A percentile compares a stretch with the other conserved stretches of the same genome.
phyloP scores from a whole-genome alignment of 2,888 invertebrate genomes.

The Willowsia nigromaculata region DNA sequence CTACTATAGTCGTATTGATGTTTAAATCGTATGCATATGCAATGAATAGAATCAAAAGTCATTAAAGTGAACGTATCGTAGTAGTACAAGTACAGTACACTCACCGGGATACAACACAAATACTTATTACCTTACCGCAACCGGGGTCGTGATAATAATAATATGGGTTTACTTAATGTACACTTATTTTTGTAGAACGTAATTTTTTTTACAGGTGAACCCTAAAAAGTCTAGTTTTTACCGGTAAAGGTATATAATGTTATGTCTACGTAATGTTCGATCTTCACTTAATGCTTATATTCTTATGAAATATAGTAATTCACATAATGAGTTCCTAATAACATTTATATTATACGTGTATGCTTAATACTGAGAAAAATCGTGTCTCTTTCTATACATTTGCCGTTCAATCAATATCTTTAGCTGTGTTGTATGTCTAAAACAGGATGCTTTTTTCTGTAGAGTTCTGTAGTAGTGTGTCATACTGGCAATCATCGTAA shows the following conservation, averaged over 20 bases:
- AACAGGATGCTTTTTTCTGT: slow-evolving; percentile 5
- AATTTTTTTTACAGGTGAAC: slow-evolving; percentile 42
- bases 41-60: slow-evolving; percentile 39
- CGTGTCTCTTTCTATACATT: slow-evolving; percentile 54
- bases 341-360: slow-evolving; percentile 17
- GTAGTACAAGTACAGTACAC: no score
- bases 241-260: slow-evolving; percentile 8
- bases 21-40: slow-evolving; percentile 14
- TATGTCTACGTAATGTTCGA: neutral
- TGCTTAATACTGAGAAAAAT: slow-evolving; percentile 67
- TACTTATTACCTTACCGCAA: neutral
- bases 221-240: slow-evolving; percentile 36
- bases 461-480: neutral
- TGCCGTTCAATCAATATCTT: slow-evolving; percentile 38
- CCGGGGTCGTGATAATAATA: neutral
- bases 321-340: neutral
- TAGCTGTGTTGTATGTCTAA: slow-evolving; percentile 2
- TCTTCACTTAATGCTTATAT: neutral
- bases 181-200: neutral
- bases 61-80: neutral
- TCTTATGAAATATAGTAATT: neutral
- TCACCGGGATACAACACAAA: neutral
- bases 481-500: slow-evolving; percentile 41
- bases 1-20: neutral
- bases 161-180: neutral